Evolutionary conservation across 1,140 invertebrate species (phyloP), one percentile per base, ranked within the genome.

Genomic region (Druon quercuslanigerum): DNA sequence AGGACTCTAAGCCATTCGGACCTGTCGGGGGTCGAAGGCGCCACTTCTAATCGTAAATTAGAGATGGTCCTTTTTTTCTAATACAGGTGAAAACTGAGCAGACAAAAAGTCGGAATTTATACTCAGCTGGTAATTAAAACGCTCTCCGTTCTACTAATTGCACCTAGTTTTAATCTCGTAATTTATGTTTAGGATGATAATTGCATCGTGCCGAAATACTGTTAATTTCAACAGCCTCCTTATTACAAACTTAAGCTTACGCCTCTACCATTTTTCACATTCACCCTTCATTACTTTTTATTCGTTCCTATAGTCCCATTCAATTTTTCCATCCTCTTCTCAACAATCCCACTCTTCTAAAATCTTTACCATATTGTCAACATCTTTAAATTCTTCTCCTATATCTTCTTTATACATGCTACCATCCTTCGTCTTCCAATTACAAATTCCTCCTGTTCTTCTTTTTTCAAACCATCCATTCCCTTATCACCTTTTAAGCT

Each of bases 1-100:
- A 70, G 54, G 74, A 51, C 12, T 72, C 70, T 25, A 25, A 66
- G 57, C 20, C 40, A 66, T 66, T 66, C 40, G 40, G 20, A 25
- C 13, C 57, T 14, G 20, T 25, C 25, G 57, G 57, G 20, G 57
- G 52, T 54, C 16, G 16, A 56, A 7, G 46, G 71, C 46, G 50
- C n/a, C n/a, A 25, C 19, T 73, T 20, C 80, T 86, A 82, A 80
- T 82, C 84, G 80, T 86, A 87, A 86, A 86, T 87, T 86, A 87
- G 83, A 17, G n/a, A 57, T 14, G 14, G 16, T 50, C 51, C 17
- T 40, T 40, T 80, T 83, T 85, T 86, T 85, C 79, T 75, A 79
- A 83, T 84, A 78, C 76, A 81, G 82, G 83, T 81, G 46, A 79
- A 79, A 33, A 33, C 25, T 33, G 71, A 79, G 74, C 72, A 79